These are phyloP conservation scores for Paramisgurnus dabryanus DNA, from an alignment of 2,113 vertebrate species.

Conservation along the genomic window DNA sequence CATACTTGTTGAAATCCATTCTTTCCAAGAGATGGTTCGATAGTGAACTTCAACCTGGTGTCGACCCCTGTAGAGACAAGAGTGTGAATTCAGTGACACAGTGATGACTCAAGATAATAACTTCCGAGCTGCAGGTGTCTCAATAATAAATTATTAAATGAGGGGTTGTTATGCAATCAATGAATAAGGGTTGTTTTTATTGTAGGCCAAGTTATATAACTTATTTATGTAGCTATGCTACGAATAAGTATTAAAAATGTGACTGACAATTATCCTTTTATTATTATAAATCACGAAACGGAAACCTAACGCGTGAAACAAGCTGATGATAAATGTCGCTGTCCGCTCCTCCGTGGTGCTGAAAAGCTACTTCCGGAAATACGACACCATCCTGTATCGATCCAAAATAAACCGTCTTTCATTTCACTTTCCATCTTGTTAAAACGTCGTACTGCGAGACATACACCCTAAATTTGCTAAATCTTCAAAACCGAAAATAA, in stretches of 20 bases:
- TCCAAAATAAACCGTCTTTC: neutral
- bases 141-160: neutral
- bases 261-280: neutral
- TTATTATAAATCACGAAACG: neutral
- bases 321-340: slow-evolving; percentile 56
- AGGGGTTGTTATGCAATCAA: neutral
- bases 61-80: slow-evolving; percentile 83
- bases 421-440: neutral
- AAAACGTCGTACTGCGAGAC: too few relatives aligned
- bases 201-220: neutral
- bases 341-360: slow-evolving; percentile 66
- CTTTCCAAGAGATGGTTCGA: slow-evolving; percentile 93
- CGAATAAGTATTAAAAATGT: neutral
- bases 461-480: neutral
- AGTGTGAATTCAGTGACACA: neutral
- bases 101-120: neutral
- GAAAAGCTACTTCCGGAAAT: slow-evolving; percentile 48
- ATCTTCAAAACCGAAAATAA: neutral
- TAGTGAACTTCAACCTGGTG: slow-evolving; percentile 95
- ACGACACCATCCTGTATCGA: neutral
- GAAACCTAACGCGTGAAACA: neutral
- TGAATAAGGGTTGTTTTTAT: neutral
- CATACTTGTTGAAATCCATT: slow-evolving; percentile 98
- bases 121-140: neutral
- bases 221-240: neutral